phyloP scores from a whole-genome alignment of 2,797 vertebrate genomes.

The Amazona finschi region DNA sequence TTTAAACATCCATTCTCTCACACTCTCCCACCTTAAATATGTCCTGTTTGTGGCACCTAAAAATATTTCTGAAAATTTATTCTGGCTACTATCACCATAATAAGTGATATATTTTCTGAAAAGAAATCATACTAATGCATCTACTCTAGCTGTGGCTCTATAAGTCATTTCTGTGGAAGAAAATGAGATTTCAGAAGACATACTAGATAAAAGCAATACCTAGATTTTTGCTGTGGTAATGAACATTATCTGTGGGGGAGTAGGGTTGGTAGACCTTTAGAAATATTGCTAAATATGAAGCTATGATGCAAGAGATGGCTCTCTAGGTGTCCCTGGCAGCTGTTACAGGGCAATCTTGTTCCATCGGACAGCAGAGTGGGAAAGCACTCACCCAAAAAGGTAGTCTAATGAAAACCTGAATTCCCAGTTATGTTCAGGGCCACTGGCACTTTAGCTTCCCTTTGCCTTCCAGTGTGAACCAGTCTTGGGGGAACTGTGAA shows the following conservation, averaged over 20 bases:
- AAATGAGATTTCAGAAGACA: neutral
- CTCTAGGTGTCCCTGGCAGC: neutral
- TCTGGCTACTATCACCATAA: neutral
- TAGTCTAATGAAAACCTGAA: constrained; percentile 13
- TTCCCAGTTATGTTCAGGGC: neutral
- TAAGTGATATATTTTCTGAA: neutral
- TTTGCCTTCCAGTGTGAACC: constrained; percentile 11
- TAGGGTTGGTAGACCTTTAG: neutral
- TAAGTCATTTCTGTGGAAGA: neutral
- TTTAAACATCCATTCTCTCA: neutral
- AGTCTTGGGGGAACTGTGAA: constrained; percentile 8
- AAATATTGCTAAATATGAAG: neutral
- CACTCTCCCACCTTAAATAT: neutral
- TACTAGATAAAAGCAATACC: neutral
- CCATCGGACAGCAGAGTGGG: neutral
- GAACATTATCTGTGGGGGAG: neutral
- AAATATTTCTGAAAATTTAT: constrained; percentile 1
- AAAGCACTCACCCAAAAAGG: constrained; percentile 8
- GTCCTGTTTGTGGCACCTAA: neutral
- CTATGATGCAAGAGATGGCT: neutral
- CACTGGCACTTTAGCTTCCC: neutral
- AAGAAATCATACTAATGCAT: neutral
- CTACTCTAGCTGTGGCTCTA: neutral
- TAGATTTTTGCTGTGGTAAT: neutral
- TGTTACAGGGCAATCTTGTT: neutral